A percentile compares a stretch with the other conserved stretches of the same genome.
Evolutionary conservation across 2,797 vertebrate species (phyloP).

Genomic region (Erpetoichthys calabaricus): DNA sequence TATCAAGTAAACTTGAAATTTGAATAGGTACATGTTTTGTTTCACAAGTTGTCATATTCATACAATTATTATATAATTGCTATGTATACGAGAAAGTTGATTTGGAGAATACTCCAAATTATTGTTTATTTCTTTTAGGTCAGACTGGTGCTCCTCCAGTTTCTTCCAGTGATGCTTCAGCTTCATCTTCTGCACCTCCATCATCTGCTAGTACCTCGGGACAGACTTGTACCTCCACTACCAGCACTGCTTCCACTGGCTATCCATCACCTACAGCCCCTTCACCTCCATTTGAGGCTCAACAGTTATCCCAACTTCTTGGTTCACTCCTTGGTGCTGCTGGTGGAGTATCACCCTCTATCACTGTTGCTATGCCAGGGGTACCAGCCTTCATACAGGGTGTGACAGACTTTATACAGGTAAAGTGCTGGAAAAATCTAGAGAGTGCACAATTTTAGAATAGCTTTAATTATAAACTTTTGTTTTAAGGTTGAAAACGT

Average conservation of each 20-base stretch:
- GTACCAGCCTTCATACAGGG: slow-evolving; percentile 76
- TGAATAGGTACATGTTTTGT: too few relatives aligned
- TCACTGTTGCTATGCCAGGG: slow-evolving; percentile 70
- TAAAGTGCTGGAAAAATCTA: slow-evolving; percentile 19
- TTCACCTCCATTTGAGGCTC: slow-evolving; percentile 29
- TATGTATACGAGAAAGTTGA: too few relatives aligned
- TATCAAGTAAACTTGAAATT: too few relatives aligned
- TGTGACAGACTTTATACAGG: slow-evolving; percentile 77
- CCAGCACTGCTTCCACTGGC: slow-evolving; percentile 34
- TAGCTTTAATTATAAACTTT: too few relatives aligned
- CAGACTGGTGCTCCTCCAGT: slow-evolving; percentile 23
- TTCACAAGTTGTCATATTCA: too few relatives aligned
- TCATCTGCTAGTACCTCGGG: slow-evolving; percentile 37
- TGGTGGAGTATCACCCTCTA: slow-evolving; percentile 46
- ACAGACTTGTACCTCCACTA: slow-evolving; percentile 36
- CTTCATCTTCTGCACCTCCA: slow-evolving; percentile 37
- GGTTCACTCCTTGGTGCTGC: slow-evolving; percentile 56
- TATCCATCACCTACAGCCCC: slow-evolving; percentile 29
- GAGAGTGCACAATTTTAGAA: background rate
- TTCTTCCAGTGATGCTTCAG: slow-evolving; percentile 24
- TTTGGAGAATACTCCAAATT: too few relatives aligned
- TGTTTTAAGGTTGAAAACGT: too few relatives aligned
- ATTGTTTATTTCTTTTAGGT: slow-evolving; percentile 12
- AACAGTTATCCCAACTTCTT: slow-evolving; percentile 59
- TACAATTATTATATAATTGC: too few relatives aligned